Percentiles rank a stretch among this genome's conserved stretches.
phyloP scores from a whole-genome alignment of 2,888 invertebrate species.

The Melanostoma mellinum region DNA sequence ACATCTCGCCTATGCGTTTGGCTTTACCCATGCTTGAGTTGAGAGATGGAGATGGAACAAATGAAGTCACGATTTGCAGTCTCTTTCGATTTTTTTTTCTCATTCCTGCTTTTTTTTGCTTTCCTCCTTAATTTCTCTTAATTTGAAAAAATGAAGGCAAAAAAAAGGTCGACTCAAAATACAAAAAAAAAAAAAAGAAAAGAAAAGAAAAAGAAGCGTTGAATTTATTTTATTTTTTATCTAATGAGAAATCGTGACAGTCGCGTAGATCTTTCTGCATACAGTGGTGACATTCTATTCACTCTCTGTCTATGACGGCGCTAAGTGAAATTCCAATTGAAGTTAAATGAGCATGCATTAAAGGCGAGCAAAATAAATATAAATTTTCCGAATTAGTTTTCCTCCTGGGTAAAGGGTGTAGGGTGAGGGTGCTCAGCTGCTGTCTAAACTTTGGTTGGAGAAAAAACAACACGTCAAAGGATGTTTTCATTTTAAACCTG shows the following conservation, averaged over 20 bases:
- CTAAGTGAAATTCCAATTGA: constrained; percentile 67
- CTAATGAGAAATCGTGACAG: constrained; percentile 69
- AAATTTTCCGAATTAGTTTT: no score
- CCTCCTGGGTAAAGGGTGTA: no score
- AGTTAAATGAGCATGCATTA: constrained; percentile 45
- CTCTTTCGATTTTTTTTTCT: constrained; percentile 44
- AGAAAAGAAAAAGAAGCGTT: constrained; percentile 42
- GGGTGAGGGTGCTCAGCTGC: no score
- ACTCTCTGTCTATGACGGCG: constrained; percentile 57
- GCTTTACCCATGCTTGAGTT: constrained; percentile 28
- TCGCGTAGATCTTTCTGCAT: constrained; percentile 45
- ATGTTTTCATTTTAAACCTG: no score
- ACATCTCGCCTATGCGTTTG: constrained; percentile 51
- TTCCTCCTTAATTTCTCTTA: constrained; percentile 56
- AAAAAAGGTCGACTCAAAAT: background rate
- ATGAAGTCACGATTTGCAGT: constrained; percentile 68
- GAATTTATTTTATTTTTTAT: constrained; percentile 68
- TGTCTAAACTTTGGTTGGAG: no score
- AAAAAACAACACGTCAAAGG: no score
- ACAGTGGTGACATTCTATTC: constrained; percentile 46
- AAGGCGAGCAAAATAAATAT: no score
- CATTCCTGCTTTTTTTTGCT: no score
- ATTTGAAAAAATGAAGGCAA: constrained; percentile 43
- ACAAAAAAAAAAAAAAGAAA: constrained; percentile 8
- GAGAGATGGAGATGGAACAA: constrained; percentile 43